Evolutionary conservation across 2,888 invertebrate species (phyloP).

Genomic region (Yponomeuta plumbellus): DNA sequence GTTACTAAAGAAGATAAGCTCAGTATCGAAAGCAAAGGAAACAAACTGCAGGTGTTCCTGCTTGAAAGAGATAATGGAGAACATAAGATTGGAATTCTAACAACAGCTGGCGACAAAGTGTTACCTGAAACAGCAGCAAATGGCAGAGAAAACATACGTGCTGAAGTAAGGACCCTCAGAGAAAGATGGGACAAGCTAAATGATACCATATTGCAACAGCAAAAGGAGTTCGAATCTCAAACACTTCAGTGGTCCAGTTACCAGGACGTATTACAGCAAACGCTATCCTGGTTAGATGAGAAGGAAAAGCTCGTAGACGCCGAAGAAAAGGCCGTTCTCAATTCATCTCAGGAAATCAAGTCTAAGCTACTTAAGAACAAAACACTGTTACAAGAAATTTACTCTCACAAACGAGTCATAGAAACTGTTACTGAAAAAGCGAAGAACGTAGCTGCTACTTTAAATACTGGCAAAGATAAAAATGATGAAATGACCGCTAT

Average conservation of each 20-base stretch:
- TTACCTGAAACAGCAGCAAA: constrained; percentile 94
- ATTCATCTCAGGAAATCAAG: constrained; percentile 89
- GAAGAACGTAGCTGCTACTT: constrained; percentile 78
- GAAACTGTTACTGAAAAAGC: constrained; percentile 95
- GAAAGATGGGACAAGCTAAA: constrained; percentile 93
- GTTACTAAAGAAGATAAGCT: constrained; percentile 80
- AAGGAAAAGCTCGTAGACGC: constrained; percentile 86
- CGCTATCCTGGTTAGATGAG: constrained; percentile 89
- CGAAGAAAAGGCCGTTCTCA: constrained; percentile 82
- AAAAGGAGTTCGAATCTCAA: constrained; percentile 90
- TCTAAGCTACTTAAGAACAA: constrained; percentile 90
- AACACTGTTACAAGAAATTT: constrained; percentile 91
- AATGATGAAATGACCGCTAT: constrained; percentile 80
- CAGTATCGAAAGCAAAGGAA: constrained; percentile 80
- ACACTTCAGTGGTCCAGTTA: constrained; percentile 89
- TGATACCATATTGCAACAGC: constrained; percentile 88
- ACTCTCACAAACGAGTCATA: constrained; percentile 92
- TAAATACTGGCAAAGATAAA: constrained; percentile 73
- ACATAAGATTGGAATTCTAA: constrained; percentile 83
- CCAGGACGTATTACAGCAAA: constrained; percentile 89
- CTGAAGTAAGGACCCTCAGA: constrained; percentile 86
- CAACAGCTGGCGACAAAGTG: constrained; percentile 90
- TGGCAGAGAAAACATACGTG: constrained; percentile 92
- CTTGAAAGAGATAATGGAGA: constrained; percentile 91
- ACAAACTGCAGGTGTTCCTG: constrained; percentile 82